A percentile compares a stretch with the other conserved stretches of the same genome.
These are phyloP conservation scores for Phalacrocorax carbo DNA, from an alignment of 2,113 vertebrate species.

Conservation along the genomic window DNA sequence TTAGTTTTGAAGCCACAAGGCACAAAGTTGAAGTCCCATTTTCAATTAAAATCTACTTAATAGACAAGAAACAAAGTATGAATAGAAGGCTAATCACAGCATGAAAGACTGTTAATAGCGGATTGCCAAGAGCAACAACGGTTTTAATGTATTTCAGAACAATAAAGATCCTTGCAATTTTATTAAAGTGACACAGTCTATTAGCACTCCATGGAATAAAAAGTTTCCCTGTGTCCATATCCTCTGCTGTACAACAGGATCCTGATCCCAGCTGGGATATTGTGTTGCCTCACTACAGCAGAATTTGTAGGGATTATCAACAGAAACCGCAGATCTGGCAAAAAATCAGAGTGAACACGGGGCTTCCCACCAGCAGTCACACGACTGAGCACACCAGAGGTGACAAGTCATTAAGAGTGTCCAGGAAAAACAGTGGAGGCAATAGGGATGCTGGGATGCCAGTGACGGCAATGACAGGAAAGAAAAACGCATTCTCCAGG, in stretches of 20 bases:
- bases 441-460: not conserved
- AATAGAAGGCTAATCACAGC: conserved; percentile 55
- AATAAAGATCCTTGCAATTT: not conserved
- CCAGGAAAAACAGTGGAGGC: not conserved
- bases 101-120: conserved; percentile 45
- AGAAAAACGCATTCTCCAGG: not conserved
- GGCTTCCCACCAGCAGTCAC: not conserved
- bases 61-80: conserved; percentile 34
- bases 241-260: not conserved
- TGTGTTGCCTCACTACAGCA: not conserved
- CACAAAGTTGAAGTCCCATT: conserved; percentile 26
- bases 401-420: not conserved
- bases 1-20: conserved; percentile 24
- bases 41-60: conserved; percentile 57
- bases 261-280: not conserved
- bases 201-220: not conserved
- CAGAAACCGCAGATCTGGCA: not conserved
- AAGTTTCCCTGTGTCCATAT: not conserved
- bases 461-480: not conserved
- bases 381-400: not conserved
- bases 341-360: not conserved
- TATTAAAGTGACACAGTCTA: conserved; percentile 5
- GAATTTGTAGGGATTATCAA: not conserved
- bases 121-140: conserved; percentile 41
- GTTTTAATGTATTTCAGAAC: conserved; percentile 38